Conservation (phyloP, 37 sponge, comb jelly and placozoan genomes). For the Chondrilla cf. caribensis region DNA sequence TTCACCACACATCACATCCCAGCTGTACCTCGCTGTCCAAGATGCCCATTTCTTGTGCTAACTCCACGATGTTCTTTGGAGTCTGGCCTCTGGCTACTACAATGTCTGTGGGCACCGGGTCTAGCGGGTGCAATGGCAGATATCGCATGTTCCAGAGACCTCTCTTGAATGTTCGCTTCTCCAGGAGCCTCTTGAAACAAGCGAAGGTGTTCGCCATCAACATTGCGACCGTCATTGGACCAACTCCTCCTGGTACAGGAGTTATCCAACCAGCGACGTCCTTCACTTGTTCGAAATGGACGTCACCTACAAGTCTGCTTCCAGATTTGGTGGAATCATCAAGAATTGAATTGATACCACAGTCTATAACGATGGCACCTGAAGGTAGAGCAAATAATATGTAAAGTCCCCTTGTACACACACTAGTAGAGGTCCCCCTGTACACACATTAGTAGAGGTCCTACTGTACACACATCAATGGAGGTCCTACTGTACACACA, state of each 20-base stretch:
- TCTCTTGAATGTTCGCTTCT: not conserved
- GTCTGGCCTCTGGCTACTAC: conserved; percentile 79
- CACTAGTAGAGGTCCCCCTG: too few relatives aligned
- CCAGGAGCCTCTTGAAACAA: conserved; percentile 47
- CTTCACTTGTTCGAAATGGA: conserved; percentile 66
- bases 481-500: too few relatives aligned
- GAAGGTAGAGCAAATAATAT: not conserved
- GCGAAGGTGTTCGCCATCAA: conserved; percentile 83
- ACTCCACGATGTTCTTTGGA: conserved; percentile 71
- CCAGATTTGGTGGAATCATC: conserved; percentile 90
- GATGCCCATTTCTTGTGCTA: conserved; percentile 87
- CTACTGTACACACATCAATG: not conserved
- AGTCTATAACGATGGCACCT: conserved; percentile 92
- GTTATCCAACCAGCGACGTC: conserved; percentile 89
- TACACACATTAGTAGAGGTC: not conserved
- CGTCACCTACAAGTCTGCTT: conserved; percentile 86
- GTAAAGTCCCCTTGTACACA: not conserved
- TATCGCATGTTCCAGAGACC: conserved; percentile 69
- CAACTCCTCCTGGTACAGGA: conserved; percentile 98
- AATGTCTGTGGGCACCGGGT: conserved; percentile 92
- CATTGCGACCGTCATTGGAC: conserved; percentile 99
- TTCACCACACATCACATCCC: too few relatives aligned
- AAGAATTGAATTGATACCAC: conserved; percentile 89
- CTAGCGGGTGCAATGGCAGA: conserved; percentile 59
- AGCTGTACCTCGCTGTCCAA: conserved; percentile 66